Percentiles rank a stretch among this genome's conserved stretches.
Evolutionary conservation across 2,888 invertebrate species (phyloP).

Genomic region (Philopedon plagiatum): DNA sequence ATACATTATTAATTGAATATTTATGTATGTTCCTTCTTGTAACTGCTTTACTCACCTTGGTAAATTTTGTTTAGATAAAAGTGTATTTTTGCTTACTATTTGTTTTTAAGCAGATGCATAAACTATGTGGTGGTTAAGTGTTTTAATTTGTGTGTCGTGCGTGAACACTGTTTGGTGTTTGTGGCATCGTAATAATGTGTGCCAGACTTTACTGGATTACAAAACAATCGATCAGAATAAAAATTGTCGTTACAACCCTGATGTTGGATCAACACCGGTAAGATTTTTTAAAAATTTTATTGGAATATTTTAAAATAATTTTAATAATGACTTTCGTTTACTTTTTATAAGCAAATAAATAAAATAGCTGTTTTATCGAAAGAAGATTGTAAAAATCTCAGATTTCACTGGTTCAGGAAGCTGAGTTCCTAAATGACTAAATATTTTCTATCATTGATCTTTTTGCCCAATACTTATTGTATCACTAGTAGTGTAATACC

Average conservation of each 20-base stretch:
- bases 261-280: conserved; percentile 60
- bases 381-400: too few relatives aligned
- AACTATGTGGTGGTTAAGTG: conserved; percentile 30
- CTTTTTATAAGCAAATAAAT: too few relatives aligned
- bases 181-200: conserved; percentile 37
- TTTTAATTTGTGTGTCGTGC: conserved; percentile 1
- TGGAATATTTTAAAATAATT: too few relatives aligned
- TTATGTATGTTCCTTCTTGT: conserved; percentile 16
- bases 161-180: background rate
- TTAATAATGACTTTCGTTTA: too few relatives aligned
- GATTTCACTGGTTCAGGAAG: too few relatives aligned
- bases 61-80: conserved; percentile 16
- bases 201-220: conserved; percentile 50
- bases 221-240: conserved; percentile 46
- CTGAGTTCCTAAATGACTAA: too few relatives aligned
- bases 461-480: too few relatives aligned
- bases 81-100: conserved; percentile 6
- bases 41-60: conserved; percentile 30
- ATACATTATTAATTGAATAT: conserved; percentile 4
- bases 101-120: background rate
- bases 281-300: conserved; percentile 52
- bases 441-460: too few relatives aligned
- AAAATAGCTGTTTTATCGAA: too few relatives aligned
- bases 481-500: too few relatives aligned
- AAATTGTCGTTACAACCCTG: conserved; percentile 58